These are phyloP conservation scores for Nomada lathburiana DNA, from an alignment of 2,888 invertebrate species.

Conservation along the genomic window DNA sequence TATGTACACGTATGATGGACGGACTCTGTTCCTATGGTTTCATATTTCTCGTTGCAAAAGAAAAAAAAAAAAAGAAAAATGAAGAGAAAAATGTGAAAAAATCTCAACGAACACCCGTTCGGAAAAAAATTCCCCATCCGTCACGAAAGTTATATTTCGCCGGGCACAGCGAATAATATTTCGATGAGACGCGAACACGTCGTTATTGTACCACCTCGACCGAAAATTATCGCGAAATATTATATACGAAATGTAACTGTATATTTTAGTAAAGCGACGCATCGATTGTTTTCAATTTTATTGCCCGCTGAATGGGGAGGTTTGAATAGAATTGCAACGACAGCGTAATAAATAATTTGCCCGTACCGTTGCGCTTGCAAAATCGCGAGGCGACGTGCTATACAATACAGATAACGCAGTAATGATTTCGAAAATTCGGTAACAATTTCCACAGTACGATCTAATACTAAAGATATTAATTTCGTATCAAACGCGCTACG, in stretches of 20 bases:
- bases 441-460: slow-evolving; percentile 25
- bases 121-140: background rate
- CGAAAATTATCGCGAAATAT: slow-evolving; percentile 14
- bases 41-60: slow-evolving; percentile 4
- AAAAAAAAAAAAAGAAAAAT: background rate
- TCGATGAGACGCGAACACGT: background rate
- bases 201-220: slow-evolving; percentile 7
- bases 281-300: slow-evolving; percentile 55
- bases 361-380: slow-evolving; percentile 31
- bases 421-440: slow-evolving; percentile 57
- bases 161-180: background rate
- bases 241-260: slow-evolving; percentile 5
- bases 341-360: slow-evolving; percentile 60
- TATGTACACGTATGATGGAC: slow-evolving; percentile 1
- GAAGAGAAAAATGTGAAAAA: background rate
- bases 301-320: slow-evolving; percentile 33
- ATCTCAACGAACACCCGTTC: background rate
- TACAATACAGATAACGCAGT: slow-evolving; percentile 44
- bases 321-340: slow-evolving; percentile 33
- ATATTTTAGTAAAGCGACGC: slow-evolving; percentile 26
- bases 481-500: background rate
- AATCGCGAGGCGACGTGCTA: slow-evolving; percentile 35
- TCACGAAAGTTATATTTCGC: slow-evolving; percentile 7
- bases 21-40: slow-evolving; percentile 10
- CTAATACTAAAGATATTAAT: slow-evolving; percentile 29